A percentile compares a stretch with the other conserved stretches of the same genome.
phyloP scores from a whole-genome alignment of 2,888 invertebrate genomes.

The Tridacna gigas region DNA sequence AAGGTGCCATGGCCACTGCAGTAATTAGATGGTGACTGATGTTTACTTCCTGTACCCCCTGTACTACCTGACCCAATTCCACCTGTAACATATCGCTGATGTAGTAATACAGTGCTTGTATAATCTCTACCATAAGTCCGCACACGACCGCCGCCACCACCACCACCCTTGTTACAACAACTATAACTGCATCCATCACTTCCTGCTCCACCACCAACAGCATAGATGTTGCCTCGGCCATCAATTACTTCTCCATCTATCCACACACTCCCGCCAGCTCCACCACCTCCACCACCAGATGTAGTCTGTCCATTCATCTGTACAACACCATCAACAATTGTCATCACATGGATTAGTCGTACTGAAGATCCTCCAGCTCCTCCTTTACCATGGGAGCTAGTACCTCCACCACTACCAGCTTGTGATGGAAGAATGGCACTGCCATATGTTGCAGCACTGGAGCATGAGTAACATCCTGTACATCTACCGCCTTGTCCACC shows the following conservation, averaged over 20 bases:
- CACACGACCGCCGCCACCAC: conserved; percentile 76
- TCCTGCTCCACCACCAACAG: conserved; percentile 66
- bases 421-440: conserved; percentile 52
- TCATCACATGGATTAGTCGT: conserved; percentile 53
- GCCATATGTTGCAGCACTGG: conserved; percentile 2
- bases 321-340: conserved; percentile 68
- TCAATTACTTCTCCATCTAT: conserved; percentile 73
- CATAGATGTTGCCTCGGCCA: conserved; percentile 72
- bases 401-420: conserved; percentile 76
- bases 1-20: conserved; percentile 71
- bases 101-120: conserved; percentile 64
- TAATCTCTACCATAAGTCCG: conserved; percentile 63
- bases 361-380: conserved; percentile 70
- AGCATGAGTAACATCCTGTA: conserved; percentile 6
- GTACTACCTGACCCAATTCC: conserved; percentile 48
- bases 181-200: conserved; percentile 8
- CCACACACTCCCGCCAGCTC: conserved; percentile 75
- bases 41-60: conserved; percentile 58
- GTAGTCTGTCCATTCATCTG: conserved; percentile 61
- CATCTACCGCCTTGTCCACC: conserved; percentile 71
- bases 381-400: conserved; percentile 53
- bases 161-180: conserved; percentile 67
- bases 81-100: conserved; percentile 59
- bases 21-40: conserved; percentile 45
- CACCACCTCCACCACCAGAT: conserved; percentile 72